phyloP scores from a whole-genome alignment of 2,113 vertebrate species.

The Hystrix cristata region DNA sequence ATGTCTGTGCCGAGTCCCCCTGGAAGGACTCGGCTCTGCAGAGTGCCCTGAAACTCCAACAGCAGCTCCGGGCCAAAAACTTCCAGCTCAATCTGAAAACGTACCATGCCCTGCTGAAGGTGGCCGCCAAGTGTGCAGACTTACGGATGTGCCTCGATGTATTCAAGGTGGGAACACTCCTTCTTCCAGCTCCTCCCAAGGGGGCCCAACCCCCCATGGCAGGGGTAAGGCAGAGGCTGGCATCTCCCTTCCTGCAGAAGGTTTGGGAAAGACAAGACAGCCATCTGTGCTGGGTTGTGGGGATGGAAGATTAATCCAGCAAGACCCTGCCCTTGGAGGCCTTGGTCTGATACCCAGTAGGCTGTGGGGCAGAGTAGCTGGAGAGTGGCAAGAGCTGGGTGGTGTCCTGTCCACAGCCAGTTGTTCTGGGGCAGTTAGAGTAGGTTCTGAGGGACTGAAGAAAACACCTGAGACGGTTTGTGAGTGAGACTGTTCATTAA shows the following conservation, averaged over 20 bases:
- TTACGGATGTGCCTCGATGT: conserved; percentile 92
- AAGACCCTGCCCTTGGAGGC: background rate
- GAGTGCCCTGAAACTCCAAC: conserved; percentile 91
- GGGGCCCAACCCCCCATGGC: rapidly evolving
- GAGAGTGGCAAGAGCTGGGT: background rate
- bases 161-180: conserved; percentile 89
- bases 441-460: background rate
- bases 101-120: conserved; percentile 95
- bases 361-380: background rate
- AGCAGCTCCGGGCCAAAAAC: conserved; percentile 91
- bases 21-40: conserved; percentile 93
- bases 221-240: background rate
- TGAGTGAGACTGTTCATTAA: background rate
- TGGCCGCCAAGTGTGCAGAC: conserved; percentile 91
- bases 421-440: background rate
- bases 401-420: background rate
- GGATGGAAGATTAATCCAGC: background rate
- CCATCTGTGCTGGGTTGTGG: background rate
- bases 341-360: background rate
- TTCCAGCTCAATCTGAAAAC: conserved; percentile 91
- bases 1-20: conserved; percentile 94
- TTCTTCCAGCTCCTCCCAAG: background rate
- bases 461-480: background rate
- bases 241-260: background rate
- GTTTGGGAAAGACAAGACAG: background rate